Conservation (phyloP, 2,113 vertebrate genomes). For the Siniperca chuatsi region DNA sequence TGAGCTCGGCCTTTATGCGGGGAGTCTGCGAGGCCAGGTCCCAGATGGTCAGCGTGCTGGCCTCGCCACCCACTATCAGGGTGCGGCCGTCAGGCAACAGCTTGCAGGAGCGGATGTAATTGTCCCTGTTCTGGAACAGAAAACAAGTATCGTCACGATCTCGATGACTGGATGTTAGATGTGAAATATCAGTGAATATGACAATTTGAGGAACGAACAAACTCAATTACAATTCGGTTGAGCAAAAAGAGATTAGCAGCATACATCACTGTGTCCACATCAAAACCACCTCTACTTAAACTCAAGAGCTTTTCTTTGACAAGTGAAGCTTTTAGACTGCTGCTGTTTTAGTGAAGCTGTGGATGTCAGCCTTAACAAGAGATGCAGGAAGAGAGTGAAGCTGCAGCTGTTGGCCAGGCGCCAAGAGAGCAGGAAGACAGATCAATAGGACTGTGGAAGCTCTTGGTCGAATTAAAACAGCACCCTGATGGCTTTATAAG, state of each 20-base stretch:
- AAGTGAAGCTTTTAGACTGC: slow-evolving; percentile 19
- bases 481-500: slow-evolving; percentile 77
- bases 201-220: neutral
- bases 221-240: neutral
- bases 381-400: slow-evolving; percentile 1
- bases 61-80: slow-evolving; percentile 96
- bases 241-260: neutral
- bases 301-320: slow-evolving; percentile 35
- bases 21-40: slow-evolving; percentile 96
- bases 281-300: slow-evolving; percentile 1
- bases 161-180: neutral
- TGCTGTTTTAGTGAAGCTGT: slow-evolving; percentile 60
- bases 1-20: slow-evolving; percentile 96
- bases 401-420: slow-evolving; percentile 51
- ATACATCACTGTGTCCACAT: neutral
- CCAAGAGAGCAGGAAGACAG: slow-evolving; percentile 57
- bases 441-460: slow-evolving; percentile 75
- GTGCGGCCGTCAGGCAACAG: slow-evolving; percentile 96
- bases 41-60: slow-evolving; percentile 98
- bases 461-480: slow-evolving; percentile 81
- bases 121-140: slow-evolving; percentile 92
- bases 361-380: slow-evolving; percentile 64
- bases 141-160: neutral
- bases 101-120: slow-evolving; percentile 99
- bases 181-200: neutral